Conservation (phyloP, 2,797 vertebrate genomes). For the Odontamblyopus rebecca region DNA sequence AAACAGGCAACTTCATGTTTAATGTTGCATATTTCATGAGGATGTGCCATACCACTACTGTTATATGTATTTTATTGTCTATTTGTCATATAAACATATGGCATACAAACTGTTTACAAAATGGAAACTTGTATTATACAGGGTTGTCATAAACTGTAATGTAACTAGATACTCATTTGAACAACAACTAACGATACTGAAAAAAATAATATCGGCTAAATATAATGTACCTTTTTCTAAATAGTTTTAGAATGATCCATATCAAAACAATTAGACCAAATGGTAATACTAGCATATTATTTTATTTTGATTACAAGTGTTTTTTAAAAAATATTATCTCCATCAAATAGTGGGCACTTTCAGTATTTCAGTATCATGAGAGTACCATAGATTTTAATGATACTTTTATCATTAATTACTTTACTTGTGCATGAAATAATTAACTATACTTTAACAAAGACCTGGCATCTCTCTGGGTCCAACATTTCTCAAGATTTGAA, state of each 20-base stretch:
- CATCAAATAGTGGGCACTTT: too few species aligned
- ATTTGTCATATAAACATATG: background rate
- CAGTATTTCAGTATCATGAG: too few species aligned
- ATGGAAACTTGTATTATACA: background rate
- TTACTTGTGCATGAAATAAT: too few species aligned
- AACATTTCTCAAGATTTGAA: constrained; percentile 10
- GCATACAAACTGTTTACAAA: background rate
- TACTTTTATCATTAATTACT: too few species aligned
- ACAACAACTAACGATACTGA: too few species aligned
- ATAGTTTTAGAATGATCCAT: background rate
- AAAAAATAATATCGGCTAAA: too few species aligned
- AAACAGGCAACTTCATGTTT: constrained; percentile 2
- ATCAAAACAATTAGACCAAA: background rate
- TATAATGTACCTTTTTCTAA: background rate
- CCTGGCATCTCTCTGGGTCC: constrained; percentile 10
- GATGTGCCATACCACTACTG: constrained; percentile 20
- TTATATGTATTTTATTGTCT: background rate
- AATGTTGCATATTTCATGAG: constrained; percentile 2
- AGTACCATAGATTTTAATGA: too few species aligned
- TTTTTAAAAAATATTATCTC: too few species aligned
- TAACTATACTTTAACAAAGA: background rate
- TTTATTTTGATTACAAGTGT: too few species aligned
- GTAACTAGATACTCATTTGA: too few species aligned
- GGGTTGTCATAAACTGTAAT: background rate
- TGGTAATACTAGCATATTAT: background rate